These are phyloP conservation scores for Trichomalopsis sarcophagae DNA, from an alignment of 1,140 invertebrate genomes.

Conservation along the genomic window DNA sequence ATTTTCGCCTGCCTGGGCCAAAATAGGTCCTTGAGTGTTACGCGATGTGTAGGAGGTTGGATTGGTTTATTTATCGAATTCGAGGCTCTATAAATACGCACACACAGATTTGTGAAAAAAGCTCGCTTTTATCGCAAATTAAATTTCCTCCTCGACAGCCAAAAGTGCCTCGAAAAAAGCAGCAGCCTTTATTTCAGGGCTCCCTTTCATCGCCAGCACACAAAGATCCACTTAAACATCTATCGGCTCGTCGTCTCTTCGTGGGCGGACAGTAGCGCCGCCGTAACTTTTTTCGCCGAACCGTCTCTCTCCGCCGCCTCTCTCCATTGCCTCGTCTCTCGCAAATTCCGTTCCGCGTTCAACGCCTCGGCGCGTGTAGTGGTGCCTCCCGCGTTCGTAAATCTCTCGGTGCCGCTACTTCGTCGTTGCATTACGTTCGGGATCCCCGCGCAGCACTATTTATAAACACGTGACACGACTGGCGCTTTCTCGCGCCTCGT, in stretches of 20 bases:
- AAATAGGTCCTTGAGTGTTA: background rate
- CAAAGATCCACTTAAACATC: background rate
- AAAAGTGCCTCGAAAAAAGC: too few species aligned
- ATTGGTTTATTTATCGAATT: too few species aligned
- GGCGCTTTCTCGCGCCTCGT: background rate
- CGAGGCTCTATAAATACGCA: too few species aligned
- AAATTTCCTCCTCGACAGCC: too few species aligned
- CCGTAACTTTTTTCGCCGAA: background rate
- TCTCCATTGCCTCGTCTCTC: slow-evolving; percentile 10
- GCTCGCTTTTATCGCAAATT: too few species aligned
- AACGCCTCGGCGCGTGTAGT: slow-evolving; percentile 54
- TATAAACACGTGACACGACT: slow-evolving; percentile 62
- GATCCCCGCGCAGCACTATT: slow-evolving; percentile 66
- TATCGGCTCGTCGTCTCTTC: background rate
- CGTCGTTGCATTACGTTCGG: slow-evolving; percentile 66
- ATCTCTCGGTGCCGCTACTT: slow-evolving; percentile 66
- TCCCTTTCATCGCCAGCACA: too few species aligned
- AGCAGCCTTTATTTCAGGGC: too few species aligned
- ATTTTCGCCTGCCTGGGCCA: background rate
- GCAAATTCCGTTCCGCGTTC: slow-evolving; percentile 69
- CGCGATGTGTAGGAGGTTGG: too few species aligned
- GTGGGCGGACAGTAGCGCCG: background rate
- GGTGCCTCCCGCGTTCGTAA: slow-evolving; percentile 66
- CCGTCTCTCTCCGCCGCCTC: background rate
- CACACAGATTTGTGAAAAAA: too few species aligned